phyloP scores from a whole-genome alignment of 2,888 invertebrate species.

The Caenorhabditis zanzibari region DNA sequence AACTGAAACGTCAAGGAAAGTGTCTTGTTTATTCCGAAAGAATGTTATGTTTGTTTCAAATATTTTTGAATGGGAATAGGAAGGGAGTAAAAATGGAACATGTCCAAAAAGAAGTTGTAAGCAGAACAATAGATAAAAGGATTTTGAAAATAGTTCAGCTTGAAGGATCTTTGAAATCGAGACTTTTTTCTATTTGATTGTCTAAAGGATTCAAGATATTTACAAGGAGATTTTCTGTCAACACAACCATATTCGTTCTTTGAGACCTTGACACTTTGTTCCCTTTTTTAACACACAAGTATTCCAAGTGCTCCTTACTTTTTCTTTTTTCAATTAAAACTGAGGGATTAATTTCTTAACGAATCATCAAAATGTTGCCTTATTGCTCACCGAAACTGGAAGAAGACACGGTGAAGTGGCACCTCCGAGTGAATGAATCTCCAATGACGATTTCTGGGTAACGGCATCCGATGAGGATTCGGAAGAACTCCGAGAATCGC shows the following conservation, averaged over 20 bases:
- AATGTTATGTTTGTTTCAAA: conserved; percentile 1
- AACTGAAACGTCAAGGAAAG: conserved; percentile 17
- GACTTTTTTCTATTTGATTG: neutral
- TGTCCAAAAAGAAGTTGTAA: conserved; percentile 19
- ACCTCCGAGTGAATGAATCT: conserved; percentile 49
- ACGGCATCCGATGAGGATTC: conserved; percentile 49
- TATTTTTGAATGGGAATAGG: conserved; percentile 18
- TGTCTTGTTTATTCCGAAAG: conserved; percentile 32
- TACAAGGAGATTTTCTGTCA: no score
- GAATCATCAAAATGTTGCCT: conserved; percentile 21
- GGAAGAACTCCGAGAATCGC: conserved; percentile 55
- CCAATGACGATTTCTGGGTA: conserved; percentile 47
- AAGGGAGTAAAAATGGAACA: neutral
- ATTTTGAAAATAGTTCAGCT: neutral
- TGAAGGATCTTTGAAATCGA: neutral
- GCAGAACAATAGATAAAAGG: conserved; percentile 3
- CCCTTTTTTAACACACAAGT: neutral
- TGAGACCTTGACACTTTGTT: neutral
- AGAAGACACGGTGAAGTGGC: conserved; percentile 50
- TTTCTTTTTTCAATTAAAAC: conserved; percentile 22
- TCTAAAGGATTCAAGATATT: neutral
- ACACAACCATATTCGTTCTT: neutral
- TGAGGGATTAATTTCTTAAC: conserved; percentile 19
- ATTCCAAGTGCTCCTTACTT: conserved; percentile 21
- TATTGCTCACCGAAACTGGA: conserved; percentile 58